A percentile compares a stretch with the other conserved stretches of the same genome.
Conservation (phyloP, 2,888 invertebrate genomes). For the Drosophila falleni region DNA sequence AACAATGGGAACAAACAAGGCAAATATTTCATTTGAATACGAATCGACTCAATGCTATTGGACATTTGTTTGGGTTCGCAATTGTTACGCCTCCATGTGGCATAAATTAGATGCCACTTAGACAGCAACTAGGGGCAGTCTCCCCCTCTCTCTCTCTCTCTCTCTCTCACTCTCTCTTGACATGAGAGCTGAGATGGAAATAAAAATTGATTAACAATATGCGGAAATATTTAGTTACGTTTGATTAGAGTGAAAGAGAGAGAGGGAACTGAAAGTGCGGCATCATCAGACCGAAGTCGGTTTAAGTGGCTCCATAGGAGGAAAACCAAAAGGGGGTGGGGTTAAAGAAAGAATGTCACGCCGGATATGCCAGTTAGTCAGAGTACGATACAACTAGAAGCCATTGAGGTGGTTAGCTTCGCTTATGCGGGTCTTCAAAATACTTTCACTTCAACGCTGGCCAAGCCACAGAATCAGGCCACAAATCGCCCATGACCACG, state of each 20-base stretch:
- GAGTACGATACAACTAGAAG: slow-evolving; percentile 9
- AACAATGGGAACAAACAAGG: slow-evolving; percentile 50
- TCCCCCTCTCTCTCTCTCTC: slow-evolving; percentile 2
- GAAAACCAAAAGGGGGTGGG: slow-evolving; percentile 5
- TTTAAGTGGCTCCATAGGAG: slow-evolving; percentile 44
- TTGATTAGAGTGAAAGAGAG: slow-evolving; percentile 49
- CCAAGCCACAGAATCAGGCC: slow-evolving; percentile 31
- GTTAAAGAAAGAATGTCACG: slow-evolving; percentile 50
- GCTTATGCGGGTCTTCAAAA: slow-evolving; percentile 57
- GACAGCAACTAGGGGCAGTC: slow-evolving; percentile 26
- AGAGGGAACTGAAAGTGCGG: slow-evolving; percentile 36
- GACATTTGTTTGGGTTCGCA: slow-evolving; percentile 65
- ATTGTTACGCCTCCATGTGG: slow-evolving; percentile 65
- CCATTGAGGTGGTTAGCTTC: slow-evolving; percentile 47
- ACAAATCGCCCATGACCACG: slow-evolving; percentile 37
- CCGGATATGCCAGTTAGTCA: slow-evolving; percentile 69
- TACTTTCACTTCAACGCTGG: slow-evolving; percentile 45
- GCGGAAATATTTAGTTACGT: slow-evolving; percentile 77
- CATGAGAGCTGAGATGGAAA: slow-evolving; percentile 19
- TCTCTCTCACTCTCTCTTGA: too few relatives aligned
- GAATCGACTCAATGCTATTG: slow-evolving; percentile 26
- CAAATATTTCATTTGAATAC: slow-evolving; percentile 58
- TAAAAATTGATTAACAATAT: slow-evolving; percentile 72
- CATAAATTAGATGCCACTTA: slow-evolving; percentile 78
- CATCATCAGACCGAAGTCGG: slow-evolving; percentile 35